Evolutionary conservation across 2,113 vertebrate genomes (phyloP).

Genomic region (Sterrhoptilus dennistouni): DNA sequence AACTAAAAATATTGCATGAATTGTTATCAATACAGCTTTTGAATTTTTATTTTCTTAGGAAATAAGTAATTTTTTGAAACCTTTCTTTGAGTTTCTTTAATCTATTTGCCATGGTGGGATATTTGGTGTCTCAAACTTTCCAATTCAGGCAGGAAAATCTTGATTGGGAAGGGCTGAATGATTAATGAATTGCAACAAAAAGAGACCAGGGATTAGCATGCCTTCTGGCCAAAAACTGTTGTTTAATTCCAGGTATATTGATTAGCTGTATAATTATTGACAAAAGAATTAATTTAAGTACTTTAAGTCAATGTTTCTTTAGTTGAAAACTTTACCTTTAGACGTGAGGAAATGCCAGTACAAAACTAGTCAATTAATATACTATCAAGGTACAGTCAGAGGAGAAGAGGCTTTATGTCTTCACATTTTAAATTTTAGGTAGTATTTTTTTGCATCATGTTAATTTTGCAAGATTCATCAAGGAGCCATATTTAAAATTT

Average conservation of each 20-base stretch:
- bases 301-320: conserved; percentile 78
- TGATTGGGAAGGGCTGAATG: conserved; percentile 32
- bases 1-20: conserved; percentile 38
- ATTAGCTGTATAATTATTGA: conserved; percentile 84
- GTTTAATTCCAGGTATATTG: conserved; percentile 81
- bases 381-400: conserved; percentile 35
- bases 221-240: conserved; percentile 72
- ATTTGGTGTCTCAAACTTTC: conserved; percentile 13
- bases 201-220: conserved; percentile 67
- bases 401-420: not conserved
- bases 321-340: conserved; percentile 64
- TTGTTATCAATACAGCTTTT: not conserved
- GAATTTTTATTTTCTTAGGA: conserved; percentile 4
- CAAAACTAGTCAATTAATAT: conserved; percentile 58
- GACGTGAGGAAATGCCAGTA: conserved; percentile 59
- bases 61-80: not conserved
- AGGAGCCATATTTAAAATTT: conserved; percentile 28
- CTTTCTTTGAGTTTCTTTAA: not conserved
- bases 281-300: conserved; percentile 84
- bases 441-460: not conserved
- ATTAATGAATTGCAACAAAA: conserved; percentile 74
- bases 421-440: conserved; percentile 7
- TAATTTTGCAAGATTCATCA: conserved; percentile 11
- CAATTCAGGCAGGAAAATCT: not conserved
- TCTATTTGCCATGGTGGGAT: not conserved